phyloP scores from a whole-genome alignment of 1,140 invertebrate genomes.

The Macrotrachela quadricornifera region DNA sequence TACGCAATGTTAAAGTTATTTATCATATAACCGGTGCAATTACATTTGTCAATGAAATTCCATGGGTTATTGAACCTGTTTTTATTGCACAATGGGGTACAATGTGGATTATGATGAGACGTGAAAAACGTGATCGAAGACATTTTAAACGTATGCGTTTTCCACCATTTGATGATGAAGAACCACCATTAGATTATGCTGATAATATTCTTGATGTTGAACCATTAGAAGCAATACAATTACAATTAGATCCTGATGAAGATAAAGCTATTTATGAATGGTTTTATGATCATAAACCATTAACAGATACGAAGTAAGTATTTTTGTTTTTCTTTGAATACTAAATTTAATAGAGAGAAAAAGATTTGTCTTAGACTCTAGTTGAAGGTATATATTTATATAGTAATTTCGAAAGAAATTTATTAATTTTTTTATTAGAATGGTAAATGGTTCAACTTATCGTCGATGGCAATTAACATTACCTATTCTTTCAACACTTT shows the following conservation, averaged over 20 bases:
- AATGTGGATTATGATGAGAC: constrained; percentile 99
- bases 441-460: constrained; percentile 87
- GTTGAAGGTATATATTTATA: no score
- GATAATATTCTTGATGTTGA: constrained; percentile 98
- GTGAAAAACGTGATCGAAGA: constrained; percentile 88
- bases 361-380: no score
- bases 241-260: constrained; percentile 87
- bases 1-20: constrained; percentile 81
- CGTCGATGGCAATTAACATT: constrained; percentile 77
- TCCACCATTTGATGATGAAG: constrained; percentile 98
- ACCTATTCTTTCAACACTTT: constrained; percentile 89
- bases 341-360: no score
- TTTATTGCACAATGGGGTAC: constrained; percentile 99
- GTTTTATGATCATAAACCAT: constrained; percentile 96
- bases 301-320: constrained; percentile 71
- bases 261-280: constrained; percentile 62
- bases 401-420: no score
- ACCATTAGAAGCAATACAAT: constrained; percentile 93
- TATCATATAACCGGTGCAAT: constrained; percentile 99
- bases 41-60: constrained; percentile 98
- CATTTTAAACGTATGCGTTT: constrained; percentile 99
- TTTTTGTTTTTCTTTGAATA: no score
- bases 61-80: constrained; percentile 95
- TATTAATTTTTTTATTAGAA: no score
- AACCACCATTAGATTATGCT: constrained; percentile 94